Conservation (phyloP, 35 echinoderm and acorn worm species). For the Chiridota heheva region DNA sequence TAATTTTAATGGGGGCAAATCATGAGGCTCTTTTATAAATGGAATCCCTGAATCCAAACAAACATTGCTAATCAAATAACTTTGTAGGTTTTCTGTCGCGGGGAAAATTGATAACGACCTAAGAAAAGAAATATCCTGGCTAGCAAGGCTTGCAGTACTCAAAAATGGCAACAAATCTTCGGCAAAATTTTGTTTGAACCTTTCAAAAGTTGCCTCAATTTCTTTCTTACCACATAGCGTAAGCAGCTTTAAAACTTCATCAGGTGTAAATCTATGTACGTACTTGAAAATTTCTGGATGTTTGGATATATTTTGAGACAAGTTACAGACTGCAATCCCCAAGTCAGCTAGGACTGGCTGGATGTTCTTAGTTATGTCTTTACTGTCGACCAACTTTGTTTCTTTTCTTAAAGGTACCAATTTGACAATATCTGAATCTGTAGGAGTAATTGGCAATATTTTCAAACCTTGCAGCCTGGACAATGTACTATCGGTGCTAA, state of each 20-base stretch:
- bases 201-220: not conserved
- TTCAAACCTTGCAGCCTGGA: too few species aligned
- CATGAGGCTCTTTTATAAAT: too few species aligned
- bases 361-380: too few species aligned
- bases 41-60: too few species aligned
- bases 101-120: not conserved
- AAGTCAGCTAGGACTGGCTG: not conserved
- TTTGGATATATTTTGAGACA: not conserved
- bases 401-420: too few species aligned
- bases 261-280: constrained; percentile 12
- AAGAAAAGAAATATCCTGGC: not conserved
- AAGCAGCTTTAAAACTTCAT: not conserved
- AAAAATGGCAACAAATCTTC: not conserved
- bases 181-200: not conserved
- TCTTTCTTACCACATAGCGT: not conserved
- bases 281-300: not conserved
- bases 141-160: not conserved
- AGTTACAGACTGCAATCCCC: not conserved
- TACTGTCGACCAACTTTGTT: too few species aligned
- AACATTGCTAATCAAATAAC: too few species aligned
- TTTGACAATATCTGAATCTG: too few species aligned
- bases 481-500: too few species aligned
- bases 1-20: too few species aligned
- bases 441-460: too few species aligned
- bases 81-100: too few species aligned